phyloP scores from a whole-genome alignment of 2,888 invertebrate genomes.

The Rhingia rostrata region DNA sequence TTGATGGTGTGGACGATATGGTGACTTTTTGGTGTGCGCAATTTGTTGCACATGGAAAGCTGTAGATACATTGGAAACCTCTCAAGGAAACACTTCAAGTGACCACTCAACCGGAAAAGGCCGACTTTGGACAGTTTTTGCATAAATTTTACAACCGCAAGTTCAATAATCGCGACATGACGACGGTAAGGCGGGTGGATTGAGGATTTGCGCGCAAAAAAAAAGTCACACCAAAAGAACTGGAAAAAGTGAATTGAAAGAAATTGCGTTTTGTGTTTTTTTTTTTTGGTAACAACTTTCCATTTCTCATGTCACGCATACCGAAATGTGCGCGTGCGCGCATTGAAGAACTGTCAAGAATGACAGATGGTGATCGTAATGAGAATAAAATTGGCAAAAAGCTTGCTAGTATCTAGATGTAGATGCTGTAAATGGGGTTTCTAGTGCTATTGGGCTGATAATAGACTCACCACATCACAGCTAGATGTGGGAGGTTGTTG shows the following conservation, averaged over 20 bases:
- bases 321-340: neutral
- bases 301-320: slow-evolving; percentile 48
- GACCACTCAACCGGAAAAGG: slow-evolving; percentile 49
- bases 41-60: slow-evolving; percentile 20
- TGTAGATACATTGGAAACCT: slow-evolving; percentile 16
- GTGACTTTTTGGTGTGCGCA: slow-evolving; percentile 36
- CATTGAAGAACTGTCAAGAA: slow-evolving; percentile 45
- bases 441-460: slow-evolving; percentile 23
- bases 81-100: slow-evolving; percentile 26
- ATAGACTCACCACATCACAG: neutral
- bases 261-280: slow-evolving; percentile 7
- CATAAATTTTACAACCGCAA: slow-evolving; percentile 14
- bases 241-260: slow-evolving; percentile 41
- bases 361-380: slow-evolving; percentile 37
- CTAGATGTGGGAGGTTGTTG: slow-evolving; percentile 11
- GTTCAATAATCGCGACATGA: slow-evolving; percentile 32
- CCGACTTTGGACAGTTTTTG: slow-evolving; percentile 11
- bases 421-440: slow-evolving; percentile 4
- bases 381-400: neutral
- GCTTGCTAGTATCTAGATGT: neutral
- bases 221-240: slow-evolving; percentile 25
- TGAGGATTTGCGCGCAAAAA: no score
- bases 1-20: slow-evolving; percentile 14
- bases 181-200: neutral
- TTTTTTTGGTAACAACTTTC: slow-evolving; percentile 39